A percentile compares a stretch with the other conserved stretches of the same genome.
These are phyloP conservation scores for Sitodiplosis mosellana DNA, from an alignment of 1,140 invertebrate genomes.

Conservation along the genomic window DNA sequence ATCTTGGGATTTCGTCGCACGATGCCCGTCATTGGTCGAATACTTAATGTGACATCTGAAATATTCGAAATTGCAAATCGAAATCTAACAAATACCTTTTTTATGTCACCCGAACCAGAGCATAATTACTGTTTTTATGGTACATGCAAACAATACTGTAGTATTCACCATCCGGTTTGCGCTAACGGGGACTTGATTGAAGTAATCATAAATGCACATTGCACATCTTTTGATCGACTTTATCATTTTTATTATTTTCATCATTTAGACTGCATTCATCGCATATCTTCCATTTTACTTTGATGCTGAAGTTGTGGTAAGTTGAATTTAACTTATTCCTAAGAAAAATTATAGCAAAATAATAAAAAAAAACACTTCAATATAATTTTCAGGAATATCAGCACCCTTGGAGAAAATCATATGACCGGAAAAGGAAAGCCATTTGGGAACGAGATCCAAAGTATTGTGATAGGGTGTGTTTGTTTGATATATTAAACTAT, in stretches of 20 bases:
- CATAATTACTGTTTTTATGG: conserved; percentile 85
- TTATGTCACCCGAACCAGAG: conserved; percentile 60
- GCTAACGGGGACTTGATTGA: conserved; percentile 88
- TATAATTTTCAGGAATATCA: too few species aligned
- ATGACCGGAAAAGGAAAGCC: not conserved
- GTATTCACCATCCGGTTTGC: conserved; percentile 93
- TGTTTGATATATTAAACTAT: too few species aligned
- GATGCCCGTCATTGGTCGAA: conserved; percentile 81
- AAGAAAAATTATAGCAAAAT: too few species aligned
- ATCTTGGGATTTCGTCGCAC: conserved; percentile 72
- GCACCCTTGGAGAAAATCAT: not conserved
- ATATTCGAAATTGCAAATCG: conserved; percentile 79
- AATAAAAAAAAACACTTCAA: too few species aligned
- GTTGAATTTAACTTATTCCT: too few species aligned
- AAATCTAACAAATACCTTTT: conserved; percentile 84
- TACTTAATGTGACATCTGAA: conserved; percentile 83
- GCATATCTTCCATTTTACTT: too few species aligned
- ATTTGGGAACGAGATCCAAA: too few species aligned
- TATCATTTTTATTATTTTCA: too few species aligned
- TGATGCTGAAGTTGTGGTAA: too few species aligned
- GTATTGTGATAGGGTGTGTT: too few species aligned
- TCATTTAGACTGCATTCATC: too few species aligned
- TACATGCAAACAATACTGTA: conserved; percentile 96
- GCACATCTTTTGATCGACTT: too few species aligned
- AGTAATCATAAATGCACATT: conserved; percentile 25